Percentiles rank a stretch among this genome's conserved stretches.
Conservation (phyloP, 2,797 vertebrate species). For the Carcharodon carcharias region DNA sequence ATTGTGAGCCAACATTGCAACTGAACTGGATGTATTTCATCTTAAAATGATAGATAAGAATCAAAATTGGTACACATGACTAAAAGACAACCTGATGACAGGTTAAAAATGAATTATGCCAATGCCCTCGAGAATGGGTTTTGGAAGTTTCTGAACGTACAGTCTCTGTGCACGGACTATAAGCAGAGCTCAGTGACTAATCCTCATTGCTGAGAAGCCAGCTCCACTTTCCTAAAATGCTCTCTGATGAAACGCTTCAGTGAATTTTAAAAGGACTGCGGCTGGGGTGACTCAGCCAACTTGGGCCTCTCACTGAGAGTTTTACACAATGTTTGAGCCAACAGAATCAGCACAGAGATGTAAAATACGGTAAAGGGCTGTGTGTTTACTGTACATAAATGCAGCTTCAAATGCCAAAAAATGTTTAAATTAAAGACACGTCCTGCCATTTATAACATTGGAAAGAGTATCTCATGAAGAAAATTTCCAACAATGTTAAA, state of each 20-base stretch:
- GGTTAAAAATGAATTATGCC: not conserved
- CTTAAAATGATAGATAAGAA: not conserved
- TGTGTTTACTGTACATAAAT: not conserved
- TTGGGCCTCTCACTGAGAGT: not conserved
- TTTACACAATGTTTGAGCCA: not conserved
- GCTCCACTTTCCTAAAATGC: slow-evolving; percentile 6
- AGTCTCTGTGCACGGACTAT: not conserved
- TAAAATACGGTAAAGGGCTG: not conserved
- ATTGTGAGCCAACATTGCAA: not conserved
- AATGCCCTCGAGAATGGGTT: not conserved
- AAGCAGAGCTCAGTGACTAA: slow-evolving; percentile 9
- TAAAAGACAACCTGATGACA: not conserved
- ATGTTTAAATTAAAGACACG: slow-evolving; percentile 10
- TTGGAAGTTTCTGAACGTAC: not conserved
- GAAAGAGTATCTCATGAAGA: slow-evolving; percentile 16
- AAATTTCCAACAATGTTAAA: not conserved
- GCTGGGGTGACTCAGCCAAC: not conserved
- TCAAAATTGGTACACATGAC: not conserved
- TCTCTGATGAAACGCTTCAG: not conserved
- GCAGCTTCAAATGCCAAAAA: not conserved
- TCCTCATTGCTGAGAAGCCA: not conserved
- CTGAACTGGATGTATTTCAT: not conserved
- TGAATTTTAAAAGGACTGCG: not conserved
- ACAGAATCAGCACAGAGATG: not conserved
- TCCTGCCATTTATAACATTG: slow-evolving; percentile 23